These are phyloP conservation scores for Drosophila ohnishii DNA, from an alignment of 1,140 invertebrate species.

Conservation along the genomic window DNA sequence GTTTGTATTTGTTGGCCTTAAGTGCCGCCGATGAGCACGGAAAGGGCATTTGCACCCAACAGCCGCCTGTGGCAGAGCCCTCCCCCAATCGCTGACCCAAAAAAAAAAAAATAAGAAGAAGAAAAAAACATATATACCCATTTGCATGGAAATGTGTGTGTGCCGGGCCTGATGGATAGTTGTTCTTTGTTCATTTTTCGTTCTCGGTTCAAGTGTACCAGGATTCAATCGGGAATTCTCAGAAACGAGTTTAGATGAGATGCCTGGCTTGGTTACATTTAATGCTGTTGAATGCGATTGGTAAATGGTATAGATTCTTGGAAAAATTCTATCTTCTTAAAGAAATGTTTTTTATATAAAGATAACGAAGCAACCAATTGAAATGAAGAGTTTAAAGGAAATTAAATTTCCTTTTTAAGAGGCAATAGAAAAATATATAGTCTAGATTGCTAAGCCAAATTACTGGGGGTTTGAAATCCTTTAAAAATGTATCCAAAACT, in stretches of 20 bases:
- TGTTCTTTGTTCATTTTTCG: slow-evolving; percentile 12
- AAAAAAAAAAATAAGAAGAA: slow-evolving; percentile 6
- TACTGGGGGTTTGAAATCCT: background rate
- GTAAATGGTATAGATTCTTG: slow-evolving; percentile 5
- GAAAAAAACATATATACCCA: slow-evolving; percentile 25
- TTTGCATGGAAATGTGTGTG: slow-evolving; percentile 47
- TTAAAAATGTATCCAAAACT: no score
- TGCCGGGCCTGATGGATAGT: slow-evolving; percentile 41
- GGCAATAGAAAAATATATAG: background rate
- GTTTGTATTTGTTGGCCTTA: slow-evolving; percentile 35
- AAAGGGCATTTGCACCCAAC: slow-evolving; percentile 15
- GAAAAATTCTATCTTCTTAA: background rate
- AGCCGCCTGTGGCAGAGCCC: slow-evolving; percentile 8
- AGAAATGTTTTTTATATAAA: background rate
- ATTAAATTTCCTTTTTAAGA: background rate
- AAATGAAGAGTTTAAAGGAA: background rate
- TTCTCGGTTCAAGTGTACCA: slow-evolving; percentile 22
- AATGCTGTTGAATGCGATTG: background rate
- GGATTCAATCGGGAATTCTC: slow-evolving; percentile 8
- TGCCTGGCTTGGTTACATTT: background rate
- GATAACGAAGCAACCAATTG: background rate
- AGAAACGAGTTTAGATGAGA: background rate
- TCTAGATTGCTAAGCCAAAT: background rate
- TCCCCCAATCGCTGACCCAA: slow-evolving; percentile 37
- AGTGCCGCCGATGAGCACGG: slow-evolving; percentile 8